These are phyloP conservation scores for Catagonus wagneri DNA, from an alignment of 2,113 vertebrate genomes.

Conservation along the genomic window DNA sequence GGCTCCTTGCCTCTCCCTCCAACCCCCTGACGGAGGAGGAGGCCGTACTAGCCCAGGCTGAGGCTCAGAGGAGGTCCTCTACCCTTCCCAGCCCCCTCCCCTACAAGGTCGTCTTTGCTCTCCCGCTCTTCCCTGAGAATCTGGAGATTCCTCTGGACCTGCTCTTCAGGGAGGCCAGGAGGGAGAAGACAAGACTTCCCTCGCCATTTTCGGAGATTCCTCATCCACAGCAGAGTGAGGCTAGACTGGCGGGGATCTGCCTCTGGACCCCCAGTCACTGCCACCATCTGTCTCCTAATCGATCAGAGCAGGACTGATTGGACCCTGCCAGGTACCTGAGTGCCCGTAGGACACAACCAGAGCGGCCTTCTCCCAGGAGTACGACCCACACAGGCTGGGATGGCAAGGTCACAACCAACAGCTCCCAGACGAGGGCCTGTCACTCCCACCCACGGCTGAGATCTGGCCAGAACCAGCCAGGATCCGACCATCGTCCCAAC, in stretches of 20 bases:
- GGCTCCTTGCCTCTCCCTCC: not conserved
- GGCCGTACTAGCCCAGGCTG: not conserved
- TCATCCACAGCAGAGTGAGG: not conserved
- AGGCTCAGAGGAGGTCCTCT: too few species aligned
- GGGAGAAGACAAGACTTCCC: not conserved
- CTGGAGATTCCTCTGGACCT: not conserved
- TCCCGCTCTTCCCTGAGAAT: not conserved
- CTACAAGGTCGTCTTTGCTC: not conserved
- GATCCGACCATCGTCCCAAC: not conserved
- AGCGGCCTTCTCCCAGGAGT: not conserved
- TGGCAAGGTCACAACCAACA: not conserved
- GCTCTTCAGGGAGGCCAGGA: not conserved
- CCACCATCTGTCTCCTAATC: not conserved
- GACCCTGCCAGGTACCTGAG: not conserved
- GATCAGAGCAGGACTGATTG: not conserved
- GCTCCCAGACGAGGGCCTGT: not conserved
- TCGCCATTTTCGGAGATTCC: not conserved
- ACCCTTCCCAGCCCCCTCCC: accelerated
- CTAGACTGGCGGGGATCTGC: not conserved
- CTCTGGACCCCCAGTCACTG: not conserved
- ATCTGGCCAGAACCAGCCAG: not conserved
- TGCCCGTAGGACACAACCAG: not conserved
- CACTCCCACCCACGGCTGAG: not conserved
- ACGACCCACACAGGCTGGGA: not conserved
- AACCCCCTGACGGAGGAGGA: not conserved